Base-by-base conservation (phyloP, 2,888 invertebrate species). In the Latrodectus hesperus region DNA sequence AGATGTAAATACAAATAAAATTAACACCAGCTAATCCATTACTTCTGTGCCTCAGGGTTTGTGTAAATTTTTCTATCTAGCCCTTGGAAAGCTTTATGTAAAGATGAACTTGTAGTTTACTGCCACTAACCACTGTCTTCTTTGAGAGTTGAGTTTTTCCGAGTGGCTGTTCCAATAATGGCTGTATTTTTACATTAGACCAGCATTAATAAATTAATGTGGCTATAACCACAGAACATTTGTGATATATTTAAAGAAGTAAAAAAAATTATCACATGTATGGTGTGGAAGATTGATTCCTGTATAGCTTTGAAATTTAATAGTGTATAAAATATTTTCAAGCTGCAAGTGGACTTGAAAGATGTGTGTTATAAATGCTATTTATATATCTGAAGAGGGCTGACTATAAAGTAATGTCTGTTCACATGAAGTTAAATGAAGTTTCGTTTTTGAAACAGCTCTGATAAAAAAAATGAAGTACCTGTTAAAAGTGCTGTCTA, bases 1-100 rank as follows among this genome's bases (percentile, higher is more conserved):
- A 70, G 78, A 49, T 77, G 84, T 73, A 77, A 84, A 70, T 82
- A 82, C 49, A 75, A 75, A 17, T 75, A 82, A 70, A 60, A 60
- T 16, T 60, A 60, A 60, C n/a, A 38, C n/a, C 60, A 22, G 55
- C 12, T 53, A 75, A 71, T 60, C 49, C 60, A 38, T 53, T 51
- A 84, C 77, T 75, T 60, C 22, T 79, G 85, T 85, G 85, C 85
- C 85, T 85, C 85, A 79, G 79, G 79, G 85, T 85, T 85, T 74
- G 74, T 70, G 74, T 65, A 79, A 60, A 80, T 78, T 84, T 84
- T 76, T 60, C 22, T 71, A 52, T 78, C 38, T 38, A 78, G 72
- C 78, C 78, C 84, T 78, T 65, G 11, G 76, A 64, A 60, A 75
- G 75, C 75, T 75, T 75, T 75, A 75, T n/a, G 38, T 55, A 60